Percentiles rank a stretch among this genome's conserved stretches.
Evolutionary conservation across 2,113 vertebrate species (phyloP).

Genomic region (Nannospalax galili): DNA sequence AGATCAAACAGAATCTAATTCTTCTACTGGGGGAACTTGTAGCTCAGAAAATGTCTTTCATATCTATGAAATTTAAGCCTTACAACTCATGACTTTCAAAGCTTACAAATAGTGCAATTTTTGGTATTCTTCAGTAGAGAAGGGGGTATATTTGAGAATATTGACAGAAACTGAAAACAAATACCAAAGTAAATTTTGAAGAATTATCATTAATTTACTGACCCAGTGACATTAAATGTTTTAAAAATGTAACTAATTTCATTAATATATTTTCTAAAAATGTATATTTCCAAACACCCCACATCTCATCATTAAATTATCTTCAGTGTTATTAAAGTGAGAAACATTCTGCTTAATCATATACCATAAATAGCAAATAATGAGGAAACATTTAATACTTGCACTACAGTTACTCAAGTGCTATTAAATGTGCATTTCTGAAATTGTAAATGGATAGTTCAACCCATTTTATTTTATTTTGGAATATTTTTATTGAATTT

Average conservation of each 20-base stretch:
- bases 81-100: neutral
- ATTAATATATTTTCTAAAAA: neutral
- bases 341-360: neutral
- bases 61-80: neutral
- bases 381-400: neutral
- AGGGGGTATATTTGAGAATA: neutral
- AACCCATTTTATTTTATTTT: too few species aligned
- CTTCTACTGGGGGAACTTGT: neutral
- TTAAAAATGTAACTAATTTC: neutral
- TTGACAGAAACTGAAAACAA: neutral
- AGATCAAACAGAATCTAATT: neutral
- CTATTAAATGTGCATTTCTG: neutral
- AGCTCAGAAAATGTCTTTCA: neutral
- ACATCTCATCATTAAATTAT: neutral
- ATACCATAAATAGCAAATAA: neutral
- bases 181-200: neutral
- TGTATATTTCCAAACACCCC: neutral
- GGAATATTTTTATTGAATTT: too few species aligned
- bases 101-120: neutral
- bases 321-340: neutral
- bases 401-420: neutral
- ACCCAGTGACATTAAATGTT: neutral
- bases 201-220: neutral
- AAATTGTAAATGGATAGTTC: neutral
- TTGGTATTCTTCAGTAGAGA: neutral